Evolutionary conservation across 2,113 vertebrate species (phyloP).

Genomic region (Climacteris rufus): DNA sequence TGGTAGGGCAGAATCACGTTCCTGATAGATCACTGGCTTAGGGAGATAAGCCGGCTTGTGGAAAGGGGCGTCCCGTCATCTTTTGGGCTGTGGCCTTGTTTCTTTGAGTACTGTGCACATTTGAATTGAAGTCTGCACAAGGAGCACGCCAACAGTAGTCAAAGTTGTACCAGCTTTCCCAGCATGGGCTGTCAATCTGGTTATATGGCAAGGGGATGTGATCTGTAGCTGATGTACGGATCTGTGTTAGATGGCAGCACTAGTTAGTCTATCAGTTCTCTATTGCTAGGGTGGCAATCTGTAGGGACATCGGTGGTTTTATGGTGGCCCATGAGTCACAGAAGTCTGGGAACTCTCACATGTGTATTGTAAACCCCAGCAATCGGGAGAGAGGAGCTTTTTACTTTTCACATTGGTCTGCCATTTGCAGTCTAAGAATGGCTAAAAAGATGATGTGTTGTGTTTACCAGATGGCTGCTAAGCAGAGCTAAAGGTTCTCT

Average conservation of each 20-base stretch:
- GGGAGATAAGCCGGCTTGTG: neutral
- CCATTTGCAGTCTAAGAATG: neutral
- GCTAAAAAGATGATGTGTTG: neutral
- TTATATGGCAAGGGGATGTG: neutral
- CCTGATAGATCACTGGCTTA: slow-evolving; percentile 20
- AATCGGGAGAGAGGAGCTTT: neutral
- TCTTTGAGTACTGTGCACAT: neutral
- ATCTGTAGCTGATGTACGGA: slow-evolving; percentile 9
- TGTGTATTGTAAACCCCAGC: neutral
- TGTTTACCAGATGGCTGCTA: neutral
- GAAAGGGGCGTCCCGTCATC: neutral
- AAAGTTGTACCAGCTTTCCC: slow-evolving; percentile 31
- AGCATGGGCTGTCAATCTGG: slow-evolving; percentile 48
- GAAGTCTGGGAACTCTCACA: neutral
- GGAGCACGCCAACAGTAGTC: slow-evolving; percentile 23
- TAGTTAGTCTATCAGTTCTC: neutral
- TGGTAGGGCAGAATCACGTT: neutral
- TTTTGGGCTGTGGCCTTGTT: neutral
- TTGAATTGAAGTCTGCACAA: slow-evolving; percentile 9
- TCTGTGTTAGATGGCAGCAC: neutral
- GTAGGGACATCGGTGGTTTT: neutral
- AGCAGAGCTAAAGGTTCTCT: neutral
- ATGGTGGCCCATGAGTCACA: neutral
- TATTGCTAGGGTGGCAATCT: neutral
- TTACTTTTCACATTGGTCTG: neutral